These are phyloP conservation scores for Empidonax traillii DNA, from an alignment of 2,113 vertebrate species.

Conservation along the genomic window DNA sequence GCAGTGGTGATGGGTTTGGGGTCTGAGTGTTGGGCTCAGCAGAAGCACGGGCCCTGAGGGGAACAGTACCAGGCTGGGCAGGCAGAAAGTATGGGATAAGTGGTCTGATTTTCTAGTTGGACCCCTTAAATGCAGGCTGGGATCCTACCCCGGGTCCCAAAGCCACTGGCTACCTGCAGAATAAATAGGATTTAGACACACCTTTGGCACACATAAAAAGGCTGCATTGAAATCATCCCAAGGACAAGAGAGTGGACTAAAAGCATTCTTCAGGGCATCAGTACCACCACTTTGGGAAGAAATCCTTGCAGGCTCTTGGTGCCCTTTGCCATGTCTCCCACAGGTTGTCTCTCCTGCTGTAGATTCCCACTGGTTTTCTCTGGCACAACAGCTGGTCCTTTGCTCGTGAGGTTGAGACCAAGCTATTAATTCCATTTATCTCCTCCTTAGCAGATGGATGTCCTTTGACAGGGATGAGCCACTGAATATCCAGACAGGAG, in stretches of 20 bases:
- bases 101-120: background rate
- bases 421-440: background rate
- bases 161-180: background rate
- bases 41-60: background rate
- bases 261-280: background rate
- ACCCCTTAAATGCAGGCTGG: background rate
- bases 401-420: background rate
- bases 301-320: background rate
- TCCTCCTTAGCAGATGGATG: background rate
- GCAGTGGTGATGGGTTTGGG: background rate
- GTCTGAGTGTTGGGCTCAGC: background rate
- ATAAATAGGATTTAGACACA: background rate
- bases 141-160: background rate
- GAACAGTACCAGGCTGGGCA: background rate
- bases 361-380: background rate
- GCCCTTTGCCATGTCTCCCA: background rate
- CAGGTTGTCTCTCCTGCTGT: background rate
- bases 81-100: background rate
- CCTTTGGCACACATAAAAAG: background rate
- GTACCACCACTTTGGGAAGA: background rate
- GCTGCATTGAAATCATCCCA: background rate
- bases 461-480: background rate
- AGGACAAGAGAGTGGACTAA: background rate
- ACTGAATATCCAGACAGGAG: background rate
- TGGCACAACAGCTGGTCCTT: background rate